A percentile compares a stretch with the other conserved stretches of the same genome.
These are phyloP conservation scores for Excalfactoria chinensis DNA, from an alignment of 2,113 vertebrate genomes.

Conservation along the genomic window DNA sequence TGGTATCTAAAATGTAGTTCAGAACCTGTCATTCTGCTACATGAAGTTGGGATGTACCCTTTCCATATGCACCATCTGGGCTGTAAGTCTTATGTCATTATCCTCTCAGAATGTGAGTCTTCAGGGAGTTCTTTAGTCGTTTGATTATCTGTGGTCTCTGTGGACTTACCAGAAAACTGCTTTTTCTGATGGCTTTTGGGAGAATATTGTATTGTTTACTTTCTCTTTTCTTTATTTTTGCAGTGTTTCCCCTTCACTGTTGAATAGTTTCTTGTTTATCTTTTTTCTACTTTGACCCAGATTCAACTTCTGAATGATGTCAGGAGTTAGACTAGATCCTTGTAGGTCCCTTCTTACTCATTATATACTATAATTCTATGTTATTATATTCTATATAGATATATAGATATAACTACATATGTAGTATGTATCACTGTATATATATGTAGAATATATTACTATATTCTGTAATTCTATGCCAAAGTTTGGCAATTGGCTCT, in stretches of 20 bases:
- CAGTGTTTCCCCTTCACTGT: background rate
- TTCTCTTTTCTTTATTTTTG: background rate
- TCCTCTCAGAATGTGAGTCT: background rate
- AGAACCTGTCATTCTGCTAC: background rate
- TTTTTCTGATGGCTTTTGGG: background rate
- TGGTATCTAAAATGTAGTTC: background rate
- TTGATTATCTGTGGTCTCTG: background rate
- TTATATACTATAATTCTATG: background rate
- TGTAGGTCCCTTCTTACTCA: background rate
- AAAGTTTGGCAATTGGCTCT: background rate
- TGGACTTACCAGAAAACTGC: background rate
- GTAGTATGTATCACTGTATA: no score
- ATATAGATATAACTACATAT: no score
- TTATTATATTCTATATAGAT: background rate
- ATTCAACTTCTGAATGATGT: background rate
- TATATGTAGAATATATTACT: no score
- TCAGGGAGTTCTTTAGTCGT: background rate
- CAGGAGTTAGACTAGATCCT: background rate
- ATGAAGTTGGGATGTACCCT: background rate
- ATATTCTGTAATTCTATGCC: no score
- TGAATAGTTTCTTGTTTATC: background rate
- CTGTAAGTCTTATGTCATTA: background rate
- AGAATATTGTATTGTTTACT: background rate
- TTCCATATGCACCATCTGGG: background rate
- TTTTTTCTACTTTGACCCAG: background rate